Conservation (phyloP, 2,113 vertebrate species). For the Panurus biarmicus region DNA sequence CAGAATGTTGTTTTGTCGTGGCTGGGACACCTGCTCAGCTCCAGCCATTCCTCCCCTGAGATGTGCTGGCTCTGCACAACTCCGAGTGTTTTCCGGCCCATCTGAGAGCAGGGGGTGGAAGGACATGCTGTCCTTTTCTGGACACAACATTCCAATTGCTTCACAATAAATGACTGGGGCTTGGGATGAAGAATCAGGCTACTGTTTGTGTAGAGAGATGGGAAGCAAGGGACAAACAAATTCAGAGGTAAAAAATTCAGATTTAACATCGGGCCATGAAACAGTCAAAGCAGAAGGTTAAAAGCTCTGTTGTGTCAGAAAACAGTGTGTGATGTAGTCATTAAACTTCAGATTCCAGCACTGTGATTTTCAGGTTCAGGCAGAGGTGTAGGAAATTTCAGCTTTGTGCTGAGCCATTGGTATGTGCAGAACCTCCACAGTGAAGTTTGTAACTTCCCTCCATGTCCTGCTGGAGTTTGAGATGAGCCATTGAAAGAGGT, state of each 20-base stretch:
- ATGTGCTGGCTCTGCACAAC: constrained; percentile 25
- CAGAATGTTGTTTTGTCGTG: background rate
- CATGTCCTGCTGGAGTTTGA: background rate
- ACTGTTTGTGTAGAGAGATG: background rate
- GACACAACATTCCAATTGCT: background rate
- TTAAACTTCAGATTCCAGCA: background rate
- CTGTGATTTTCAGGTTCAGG: background rate
- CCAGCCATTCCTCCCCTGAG: background rate
- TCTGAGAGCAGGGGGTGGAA: background rate
- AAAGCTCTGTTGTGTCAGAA: background rate
- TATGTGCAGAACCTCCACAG: background rate
- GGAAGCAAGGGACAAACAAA: background rate
- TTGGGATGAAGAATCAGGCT: background rate
- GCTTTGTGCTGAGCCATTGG: background rate
- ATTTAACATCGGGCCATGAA: background rate
- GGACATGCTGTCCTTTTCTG: background rate
- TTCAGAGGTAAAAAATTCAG: background rate
- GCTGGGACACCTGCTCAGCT: constrained; percentile 22
- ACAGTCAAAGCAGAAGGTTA: background rate
- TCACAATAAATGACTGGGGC: background rate
- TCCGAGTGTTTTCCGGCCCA: background rate
- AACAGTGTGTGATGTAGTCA: background rate
- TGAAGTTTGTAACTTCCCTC: background rate
- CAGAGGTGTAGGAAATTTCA: background rate
- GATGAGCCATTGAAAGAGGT: background rate